phyloP scores from a whole-genome alignment of 2,888 invertebrate species.

The Microplitis manilae region DNA sequence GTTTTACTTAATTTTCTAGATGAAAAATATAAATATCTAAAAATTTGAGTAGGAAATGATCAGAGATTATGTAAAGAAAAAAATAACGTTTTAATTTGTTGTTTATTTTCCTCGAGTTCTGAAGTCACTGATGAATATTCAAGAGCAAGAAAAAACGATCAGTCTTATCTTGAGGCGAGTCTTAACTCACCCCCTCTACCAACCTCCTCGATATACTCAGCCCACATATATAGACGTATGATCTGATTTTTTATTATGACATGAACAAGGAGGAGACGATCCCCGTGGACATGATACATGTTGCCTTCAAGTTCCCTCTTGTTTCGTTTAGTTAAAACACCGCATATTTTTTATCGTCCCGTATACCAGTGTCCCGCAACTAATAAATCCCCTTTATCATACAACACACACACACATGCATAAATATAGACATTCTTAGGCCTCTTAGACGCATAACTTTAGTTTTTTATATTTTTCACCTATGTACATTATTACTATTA shows the following conservation, averaged over 20 bases:
- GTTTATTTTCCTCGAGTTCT: neutral
- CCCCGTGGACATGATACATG: conserved; percentile 10
- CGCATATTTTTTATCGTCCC: conserved; percentile 27
- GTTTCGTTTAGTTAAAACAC: conserved; percentile 16
- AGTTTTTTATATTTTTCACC: neutral
- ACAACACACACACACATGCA: neutral
- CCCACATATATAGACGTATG: neutral
- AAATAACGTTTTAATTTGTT: neutral
- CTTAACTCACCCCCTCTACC: neutral
- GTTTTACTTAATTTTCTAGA: too few relatives aligned
- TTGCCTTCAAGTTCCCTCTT: conserved; percentile 6
- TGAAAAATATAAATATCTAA: too few relatives aligned
- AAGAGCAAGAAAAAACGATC: conserved; percentile 13
- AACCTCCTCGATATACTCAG: conserved; percentile 1
- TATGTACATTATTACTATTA: neutral
- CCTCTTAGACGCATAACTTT: neutral
- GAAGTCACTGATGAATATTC: conserved; percentile 32
- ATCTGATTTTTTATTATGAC: conserved; percentile 21
- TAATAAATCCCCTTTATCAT: conserved; percentile 38
- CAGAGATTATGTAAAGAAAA: neutral
- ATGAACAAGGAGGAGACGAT: conserved; percentile 17
- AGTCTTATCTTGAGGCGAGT: conserved; percentile 8
- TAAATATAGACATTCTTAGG: too few relatives aligned
- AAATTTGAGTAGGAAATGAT: neutral
- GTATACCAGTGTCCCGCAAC: conserved; percentile 12